phyloP scores from a whole-genome alignment of 2,797 vertebrate genomes.

The Chaenodraco wilsoni region DNA sequence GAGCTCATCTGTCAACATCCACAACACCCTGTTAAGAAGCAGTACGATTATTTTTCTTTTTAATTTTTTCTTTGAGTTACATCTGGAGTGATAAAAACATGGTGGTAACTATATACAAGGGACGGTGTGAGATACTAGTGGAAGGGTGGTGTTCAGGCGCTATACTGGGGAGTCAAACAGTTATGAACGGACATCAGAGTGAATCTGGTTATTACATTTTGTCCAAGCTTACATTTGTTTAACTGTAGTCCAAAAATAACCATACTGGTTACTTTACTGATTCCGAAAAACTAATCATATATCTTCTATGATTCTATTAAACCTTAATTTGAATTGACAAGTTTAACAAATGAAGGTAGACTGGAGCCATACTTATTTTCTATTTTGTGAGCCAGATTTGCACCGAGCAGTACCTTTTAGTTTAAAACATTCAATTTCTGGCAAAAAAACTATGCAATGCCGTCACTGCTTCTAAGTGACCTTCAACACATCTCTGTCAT shows the following conservation, averaged over 20 bases:
- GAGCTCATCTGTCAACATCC: slow-evolving; percentile 70
- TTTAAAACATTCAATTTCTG: background rate
- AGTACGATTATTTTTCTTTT: slow-evolving; percentile 43
- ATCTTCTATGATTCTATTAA: background rate
- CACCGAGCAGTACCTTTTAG: background rate
- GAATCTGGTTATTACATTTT: slow-evolving; percentile 50
- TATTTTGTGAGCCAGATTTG: background rate
- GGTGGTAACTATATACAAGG: slow-evolving; percentile 75
- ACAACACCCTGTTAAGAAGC: slow-evolving; percentile 68
- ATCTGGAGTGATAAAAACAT: slow-evolving; percentile 73
- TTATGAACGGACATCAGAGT: slow-evolving; percentile 48
- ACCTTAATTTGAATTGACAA: slow-evolving; percentile 2
- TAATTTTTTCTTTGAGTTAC: slow-evolving; percentile 46
- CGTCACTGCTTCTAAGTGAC: background rate
- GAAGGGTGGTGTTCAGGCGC: slow-evolving; percentile 37
- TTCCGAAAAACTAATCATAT: background rate
- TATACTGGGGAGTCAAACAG: slow-evolving; percentile 45
- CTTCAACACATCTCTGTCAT: background rate
- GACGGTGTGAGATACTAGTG: slow-evolving; percentile 59
- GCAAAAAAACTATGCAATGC: background rate
- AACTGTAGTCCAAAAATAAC: slow-evolving; percentile 2
- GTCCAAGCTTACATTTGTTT: slow-evolving; percentile 58
- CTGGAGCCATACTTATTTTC: background rate
- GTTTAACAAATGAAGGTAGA: background rate
- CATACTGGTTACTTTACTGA: background rate